Evolutionary conservation across 2,113 vertebrate species (phyloP), one percentile per base, ranked within the genome.

Genomic region (Tenebrosternarchus preto): DNA sequence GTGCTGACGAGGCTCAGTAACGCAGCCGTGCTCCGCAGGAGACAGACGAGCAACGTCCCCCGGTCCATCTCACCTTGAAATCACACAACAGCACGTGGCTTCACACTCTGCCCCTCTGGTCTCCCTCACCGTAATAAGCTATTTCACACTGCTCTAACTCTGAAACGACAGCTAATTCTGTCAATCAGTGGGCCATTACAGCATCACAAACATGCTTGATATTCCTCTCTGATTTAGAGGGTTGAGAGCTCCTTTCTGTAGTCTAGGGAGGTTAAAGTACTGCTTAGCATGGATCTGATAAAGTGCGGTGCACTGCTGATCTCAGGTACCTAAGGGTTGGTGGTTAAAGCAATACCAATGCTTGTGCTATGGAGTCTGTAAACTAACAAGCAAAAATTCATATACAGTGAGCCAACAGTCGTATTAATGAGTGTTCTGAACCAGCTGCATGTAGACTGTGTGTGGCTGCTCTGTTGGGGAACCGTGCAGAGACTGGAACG

Each of bases 11-110:
- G 61, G 57, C 39, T 80, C 57, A 59, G 57, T 84, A 64, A 50
- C 59, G 39, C 24, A 24, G 25, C 8, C 57, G 61, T 1, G 17
- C 64, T 61, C 71, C 82, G 60, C 77, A 80, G 80, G 39, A 88
- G 39, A 60, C 80, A 85, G 70, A n/a, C 84, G 84, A 25, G 73
- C 84, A 81, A 80, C 20, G 79, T 69, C 64, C 33, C 69, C 80
- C 86, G 83, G 87, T 90, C 87, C 22, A 67, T 79, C 73, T 64
- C 31, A 36, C 63, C 70, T 0, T 5, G 36, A 60, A 82, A 83
- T 85, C 76, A 86, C 81, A 83, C 88, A 82, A 73, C 73, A 86
- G 86, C 72, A 74, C 82, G 60, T 39, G n/a, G 22, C 79, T 68
- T 22, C 80, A 76, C 83, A 69, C 82, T 78, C 75, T 76, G 80